phyloP scores from a whole-genome alignment of 2,797 vertebrate genomes.

The Poliocrania exsul region DNA sequence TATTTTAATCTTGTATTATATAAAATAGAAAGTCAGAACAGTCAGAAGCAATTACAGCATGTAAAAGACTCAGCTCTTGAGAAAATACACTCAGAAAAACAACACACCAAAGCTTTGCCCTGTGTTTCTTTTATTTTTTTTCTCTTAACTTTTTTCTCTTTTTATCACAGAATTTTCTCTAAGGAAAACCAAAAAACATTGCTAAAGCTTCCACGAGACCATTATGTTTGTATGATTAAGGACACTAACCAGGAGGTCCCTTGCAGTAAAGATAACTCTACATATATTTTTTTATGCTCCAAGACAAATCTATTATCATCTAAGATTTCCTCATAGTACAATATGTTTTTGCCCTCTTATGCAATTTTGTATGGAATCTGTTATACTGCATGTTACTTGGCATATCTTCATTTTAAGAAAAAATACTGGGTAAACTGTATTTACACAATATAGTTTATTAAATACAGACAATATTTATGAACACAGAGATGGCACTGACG shows the following conservation, averaged over 20 bases:
- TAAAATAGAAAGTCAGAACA: neutral
- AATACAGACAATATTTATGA: neutral
- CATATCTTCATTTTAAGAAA: neutral
- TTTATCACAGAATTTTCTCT: neutral
- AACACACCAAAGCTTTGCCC: neutral
- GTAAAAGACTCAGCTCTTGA: neutral
- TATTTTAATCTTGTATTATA: neutral
- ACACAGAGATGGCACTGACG: neutral
- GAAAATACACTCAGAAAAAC: neutral
- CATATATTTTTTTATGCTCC: neutral
- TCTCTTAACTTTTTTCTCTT: neutral
- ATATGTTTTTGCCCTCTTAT: neutral
- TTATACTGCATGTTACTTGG: neutral
- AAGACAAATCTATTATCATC: neutral
- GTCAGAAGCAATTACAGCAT: neutral
- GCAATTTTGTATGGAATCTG: neutral
- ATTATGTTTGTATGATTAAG: neutral
- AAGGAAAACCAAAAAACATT: neutral
- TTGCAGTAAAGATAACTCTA: neutral
- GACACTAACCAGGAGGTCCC: neutral
- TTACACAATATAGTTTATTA: neutral
- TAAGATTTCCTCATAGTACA: neutral
- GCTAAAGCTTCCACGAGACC: neutral
- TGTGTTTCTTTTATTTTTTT: neutral
- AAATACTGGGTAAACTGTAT: neutral